Evolutionary conservation across 2,113 vertebrate genomes (phyloP).

Genomic region (Todiramphus chloris): DNA sequence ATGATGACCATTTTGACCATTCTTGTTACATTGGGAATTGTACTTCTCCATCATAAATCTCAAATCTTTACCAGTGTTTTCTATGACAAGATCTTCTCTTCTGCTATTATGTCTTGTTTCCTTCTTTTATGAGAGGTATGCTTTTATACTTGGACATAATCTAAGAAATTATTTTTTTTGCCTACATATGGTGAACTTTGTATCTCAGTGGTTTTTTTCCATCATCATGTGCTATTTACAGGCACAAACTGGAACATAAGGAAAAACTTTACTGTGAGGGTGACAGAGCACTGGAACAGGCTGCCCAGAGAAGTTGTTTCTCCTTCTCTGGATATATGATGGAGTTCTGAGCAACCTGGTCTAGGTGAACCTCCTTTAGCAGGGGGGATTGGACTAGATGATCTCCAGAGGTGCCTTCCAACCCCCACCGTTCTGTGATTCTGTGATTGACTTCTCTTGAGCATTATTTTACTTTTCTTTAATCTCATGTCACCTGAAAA

Average conservation of each 20-base stretch:
- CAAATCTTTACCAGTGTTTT: background rate
- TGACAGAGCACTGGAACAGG: background rate
- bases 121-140: background rate
- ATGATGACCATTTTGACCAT: background rate
- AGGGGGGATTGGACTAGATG: background rate
- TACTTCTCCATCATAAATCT: background rate
- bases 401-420: background rate
- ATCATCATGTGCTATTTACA: too few species aligned
- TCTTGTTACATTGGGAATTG: background rate
- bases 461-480: background rate
- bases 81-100: background rate
- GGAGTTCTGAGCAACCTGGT: background rate
- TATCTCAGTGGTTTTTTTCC: background rate
- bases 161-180: background rate
- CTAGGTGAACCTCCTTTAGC: background rate
- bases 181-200: background rate
- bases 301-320: background rate
- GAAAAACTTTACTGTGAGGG: background rate
- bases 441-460: background rate
- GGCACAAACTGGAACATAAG: background rate
- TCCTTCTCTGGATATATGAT: background rate
- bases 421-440: background rate
- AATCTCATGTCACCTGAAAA: background rate
- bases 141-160: background rate
- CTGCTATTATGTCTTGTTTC: background rate